phyloP scores from a whole-genome alignment of 2,113 vertebrate species.

The Eudorcas thomsonii region DNA sequence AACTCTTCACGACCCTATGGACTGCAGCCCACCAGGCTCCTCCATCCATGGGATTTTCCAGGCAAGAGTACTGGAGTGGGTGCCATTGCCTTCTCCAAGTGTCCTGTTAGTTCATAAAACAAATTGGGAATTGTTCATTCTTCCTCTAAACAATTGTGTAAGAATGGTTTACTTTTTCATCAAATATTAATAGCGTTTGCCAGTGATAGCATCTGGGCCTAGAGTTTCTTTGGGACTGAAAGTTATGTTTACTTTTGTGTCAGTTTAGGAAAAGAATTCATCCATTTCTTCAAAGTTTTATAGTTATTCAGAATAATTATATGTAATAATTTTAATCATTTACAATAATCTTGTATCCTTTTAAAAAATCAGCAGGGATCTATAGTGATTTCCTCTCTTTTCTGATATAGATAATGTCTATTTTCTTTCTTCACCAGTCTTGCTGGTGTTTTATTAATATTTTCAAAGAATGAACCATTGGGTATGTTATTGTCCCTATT shows the following conservation, averaged over 20 bases:
- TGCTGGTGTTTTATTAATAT: not conserved
- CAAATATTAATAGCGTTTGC: not conserved
- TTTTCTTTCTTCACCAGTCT: not conserved
- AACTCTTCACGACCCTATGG: too few species aligned
- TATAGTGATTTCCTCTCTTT: not conserved
- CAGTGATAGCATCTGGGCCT: not conserved
- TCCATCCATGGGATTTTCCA: too few species aligned
- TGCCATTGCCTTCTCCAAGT: too few species aligned
- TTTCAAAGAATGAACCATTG: not conserved
- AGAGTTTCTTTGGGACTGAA: not conserved
- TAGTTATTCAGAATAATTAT: not conserved
- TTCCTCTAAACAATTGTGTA: not conserved
- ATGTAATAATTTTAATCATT: not conserved
- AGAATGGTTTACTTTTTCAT: not conserved
- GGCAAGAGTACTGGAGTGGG: too few species aligned
- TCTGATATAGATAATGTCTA: not conserved
- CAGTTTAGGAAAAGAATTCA: not conserved
- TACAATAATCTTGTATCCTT: not conserved
- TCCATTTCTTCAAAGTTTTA: not conserved
- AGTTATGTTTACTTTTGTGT: not conserved
- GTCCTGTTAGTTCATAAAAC: not conserved
- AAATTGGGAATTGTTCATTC: not conserved
- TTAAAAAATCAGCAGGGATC: not conserved
- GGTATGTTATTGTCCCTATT: not conserved
- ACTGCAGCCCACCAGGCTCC: too few species aligned